A percentile compares a stretch with the other conserved stretches of the same genome.
phyloP scores from a whole-genome alignment of 1,140 invertebrate species.

The Aphelinus atriplicis region DNA sequence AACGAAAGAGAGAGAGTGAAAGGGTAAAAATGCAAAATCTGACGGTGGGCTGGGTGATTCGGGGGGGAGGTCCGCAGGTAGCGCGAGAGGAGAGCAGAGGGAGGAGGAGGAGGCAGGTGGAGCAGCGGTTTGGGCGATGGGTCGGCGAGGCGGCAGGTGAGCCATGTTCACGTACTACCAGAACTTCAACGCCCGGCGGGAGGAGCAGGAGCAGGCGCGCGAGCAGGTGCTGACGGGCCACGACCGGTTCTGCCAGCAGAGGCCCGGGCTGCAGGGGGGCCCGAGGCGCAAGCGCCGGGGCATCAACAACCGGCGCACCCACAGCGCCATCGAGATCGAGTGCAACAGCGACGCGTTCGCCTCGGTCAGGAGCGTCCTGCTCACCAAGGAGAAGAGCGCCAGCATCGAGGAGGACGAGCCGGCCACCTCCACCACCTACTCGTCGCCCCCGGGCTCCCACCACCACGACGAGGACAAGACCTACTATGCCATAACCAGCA shows the following conservation, averaged over 20 bases:
- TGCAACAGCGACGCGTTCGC: constrained; percentile 73
- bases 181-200: constrained; percentile 72
- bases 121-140: not conserved
- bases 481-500: constrained; percentile 57
- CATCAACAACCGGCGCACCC: constrained; percentile 70
- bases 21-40: not conserved
- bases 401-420: constrained; percentile 55
- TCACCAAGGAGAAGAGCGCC: constrained; percentile 58
- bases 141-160: not conserved
- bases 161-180: constrained; percentile 83
- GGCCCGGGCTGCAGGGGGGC: constrained; percentile 67
- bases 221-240: constrained; percentile 76
- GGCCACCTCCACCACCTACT: not conserved
- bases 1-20: no score
- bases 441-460: not conserved
- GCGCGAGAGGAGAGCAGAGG: constrained; percentile 28
- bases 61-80: not conserved
- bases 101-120: constrained; percentile 34
- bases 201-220: constrained; percentile 69
- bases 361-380: constrained; percentile 65
- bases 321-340: constrained; percentile 74
- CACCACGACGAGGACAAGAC: constrained; percentile 52
- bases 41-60: not conserved
- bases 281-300: constrained; percentile 68
- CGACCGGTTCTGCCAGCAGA: constrained; percentile 78